Conservation (phyloP, 35 echinoderm and acorn worm species). For the Anneissia japonica region DNA sequence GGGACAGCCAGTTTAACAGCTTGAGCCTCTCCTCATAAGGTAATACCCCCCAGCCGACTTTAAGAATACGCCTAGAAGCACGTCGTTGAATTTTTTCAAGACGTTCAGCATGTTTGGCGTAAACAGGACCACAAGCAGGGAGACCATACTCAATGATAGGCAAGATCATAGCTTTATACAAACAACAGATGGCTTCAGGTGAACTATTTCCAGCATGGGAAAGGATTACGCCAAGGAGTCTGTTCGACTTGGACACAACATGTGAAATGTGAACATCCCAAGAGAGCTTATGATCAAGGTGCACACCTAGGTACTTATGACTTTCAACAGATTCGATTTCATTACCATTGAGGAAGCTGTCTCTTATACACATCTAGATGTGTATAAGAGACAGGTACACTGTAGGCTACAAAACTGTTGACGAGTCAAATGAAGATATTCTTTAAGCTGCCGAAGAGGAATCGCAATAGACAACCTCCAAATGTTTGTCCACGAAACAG, state of each 20-base stretch:
- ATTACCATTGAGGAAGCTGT: neutral
- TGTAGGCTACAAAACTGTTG: too few relatives aligned
- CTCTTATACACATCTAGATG: too few relatives aligned
- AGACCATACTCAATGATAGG: constrained; percentile 36
- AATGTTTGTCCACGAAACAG: too few relatives aligned
- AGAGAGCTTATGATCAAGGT: constrained; percentile 2
- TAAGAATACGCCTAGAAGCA: neutral
- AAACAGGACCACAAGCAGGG: neutral
- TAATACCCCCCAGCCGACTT: neutral
- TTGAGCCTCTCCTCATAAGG: neutral
- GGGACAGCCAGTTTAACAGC: constrained; percentile 3
- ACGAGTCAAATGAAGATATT: too few relatives aligned
- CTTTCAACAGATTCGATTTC: neutral
- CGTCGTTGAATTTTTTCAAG: neutral
- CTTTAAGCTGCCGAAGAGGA: too few relatives aligned
- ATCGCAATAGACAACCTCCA: too few relatives aligned
- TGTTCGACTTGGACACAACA: constrained; percentile 5
- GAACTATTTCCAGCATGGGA: constrained; percentile 4
- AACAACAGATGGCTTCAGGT: neutral
- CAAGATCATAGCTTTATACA: constrained; percentile 25
- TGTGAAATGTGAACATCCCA: constrained; percentile 9
- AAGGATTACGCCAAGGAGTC: constrained; percentile 4
- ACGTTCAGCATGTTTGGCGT: neutral
- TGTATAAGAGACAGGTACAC: too few relatives aligned
- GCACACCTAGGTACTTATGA: constrained; percentile 14